Base-by-base conservation (phyloP, 2,113 vertebrate genomes). In the Anser cygnoides region DNA sequence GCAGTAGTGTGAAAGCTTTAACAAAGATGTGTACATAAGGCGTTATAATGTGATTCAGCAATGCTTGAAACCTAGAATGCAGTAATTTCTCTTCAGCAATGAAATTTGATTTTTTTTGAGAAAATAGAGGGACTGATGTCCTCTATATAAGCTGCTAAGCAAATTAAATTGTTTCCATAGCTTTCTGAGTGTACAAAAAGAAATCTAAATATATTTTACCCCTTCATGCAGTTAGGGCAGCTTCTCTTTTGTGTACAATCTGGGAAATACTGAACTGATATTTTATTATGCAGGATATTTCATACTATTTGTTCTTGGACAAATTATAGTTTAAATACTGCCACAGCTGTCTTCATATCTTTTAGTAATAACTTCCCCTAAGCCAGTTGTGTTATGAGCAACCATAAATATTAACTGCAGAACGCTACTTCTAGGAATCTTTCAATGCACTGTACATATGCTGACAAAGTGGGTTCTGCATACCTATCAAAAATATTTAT, bases 401-500 rank as follows among this genome's bases (percentile, higher is more conserved):
- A 91, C 75, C 75, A 92, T 97, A 96, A 97, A 97, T 96, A 97
- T 92, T 97, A 95, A 97, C 95, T 97, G 67, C 71, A 76, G 57
- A 65, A 61, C 91, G 49, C 93, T 97, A 84, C 65, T 96, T 96
- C 62, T 96, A 93, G 79, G 95, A 95, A 84, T 81, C 50, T 62
- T 96, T 94, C 93, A 94, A 75, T 86, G 92, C 94, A 63, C 82
- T 87, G 10, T 84, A 68, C 70, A 19, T 74, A 86, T 76, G 41
- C 78, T 71, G 83, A 97, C 80, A 71, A 92, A 92, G 70, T 92
- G 50, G 81, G 91, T 97, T 98, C 93, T 79, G 73, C 82, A 97
- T 97, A 70, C 84, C 87, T 90, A 88, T 96, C 41, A 97, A 75
- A 97, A 97, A 73, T 96, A 94, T 97, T 97, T 80, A 97, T 98